Conservation (phyloP, 2,797 vertebrate species). For the Sciaenops ocellatus region DNA sequence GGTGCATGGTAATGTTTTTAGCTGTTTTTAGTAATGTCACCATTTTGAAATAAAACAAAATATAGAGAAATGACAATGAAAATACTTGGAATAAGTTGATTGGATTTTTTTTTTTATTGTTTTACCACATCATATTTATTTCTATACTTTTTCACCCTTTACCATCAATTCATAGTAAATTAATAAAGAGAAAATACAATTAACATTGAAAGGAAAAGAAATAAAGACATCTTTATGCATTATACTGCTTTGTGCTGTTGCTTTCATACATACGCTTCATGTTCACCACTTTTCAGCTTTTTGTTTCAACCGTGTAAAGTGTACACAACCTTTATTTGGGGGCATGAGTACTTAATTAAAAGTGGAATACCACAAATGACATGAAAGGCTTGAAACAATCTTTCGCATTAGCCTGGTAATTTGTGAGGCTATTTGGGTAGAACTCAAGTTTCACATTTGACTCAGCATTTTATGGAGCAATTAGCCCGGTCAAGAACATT, state of each 20-base stretch:
- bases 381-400: constrained; percentile 7
- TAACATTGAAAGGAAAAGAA: background rate
- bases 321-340: background rate
- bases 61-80: background rate
- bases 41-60: background rate
- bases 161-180: background rate
- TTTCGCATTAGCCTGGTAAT: constrained; percentile 24
- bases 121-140: background rate
- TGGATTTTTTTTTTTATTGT: too few species aligned
- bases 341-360: constrained; percentile 7
- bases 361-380: constrained; percentile 6
- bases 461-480: constrained; percentile 47
- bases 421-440: constrained; percentile 24
- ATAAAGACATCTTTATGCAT: background rate
- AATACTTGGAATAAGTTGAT: too few species aligned
- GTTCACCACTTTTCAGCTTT: background rate
- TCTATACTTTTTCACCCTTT: background rate
- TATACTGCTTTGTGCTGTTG: background rate
- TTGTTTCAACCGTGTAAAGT: background rate
- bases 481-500: constrained; percentile 56
- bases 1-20: background rate
- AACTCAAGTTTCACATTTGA: constrained; percentile 57
- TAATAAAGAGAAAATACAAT: too few species aligned
- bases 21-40: background rate
- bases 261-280: background rate